A percentile compares a stretch with the other conserved stretches of the same genome.
Evolutionary conservation across 2,888 invertebrate genomes (phyloP).

Genomic region (Scaptomyza tumidula): DNA sequence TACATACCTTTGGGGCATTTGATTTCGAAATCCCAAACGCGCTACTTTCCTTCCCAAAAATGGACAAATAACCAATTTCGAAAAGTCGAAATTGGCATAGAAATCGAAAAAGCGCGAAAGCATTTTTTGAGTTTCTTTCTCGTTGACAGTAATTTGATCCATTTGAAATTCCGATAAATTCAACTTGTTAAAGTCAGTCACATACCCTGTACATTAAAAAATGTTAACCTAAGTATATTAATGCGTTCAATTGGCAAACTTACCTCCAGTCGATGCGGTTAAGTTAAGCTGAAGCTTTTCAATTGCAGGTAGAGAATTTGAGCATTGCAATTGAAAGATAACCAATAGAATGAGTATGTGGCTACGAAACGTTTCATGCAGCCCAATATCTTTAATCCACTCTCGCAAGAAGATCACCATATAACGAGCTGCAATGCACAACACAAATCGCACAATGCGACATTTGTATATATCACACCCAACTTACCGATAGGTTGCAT

Average conservation of each 20-base stretch:
- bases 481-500: constrained; percentile 38
- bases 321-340: constrained; percentile 36
- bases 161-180: background rate
- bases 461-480: background rate
- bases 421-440: constrained; percentile 32
- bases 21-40: background rate
- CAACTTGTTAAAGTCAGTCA: background rate
- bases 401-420: constrained; percentile 28
- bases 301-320: constrained; percentile 20
- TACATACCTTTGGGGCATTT: background rate
- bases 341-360: constrained; percentile 37
- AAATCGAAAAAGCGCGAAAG: background rate
- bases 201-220: background rate
- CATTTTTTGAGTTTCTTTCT: background rate
- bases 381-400: background rate
- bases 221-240: background rate
- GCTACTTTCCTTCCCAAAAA: background rate
- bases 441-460: too few relatives aligned
- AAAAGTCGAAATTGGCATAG: background rate
- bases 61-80: background rate
- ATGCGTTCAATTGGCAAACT: background rate
- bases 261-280: constrained; percentile 6
- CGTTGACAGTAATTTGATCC: background rate
- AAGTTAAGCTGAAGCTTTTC: background rate
- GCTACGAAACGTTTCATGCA: constrained; percentile 6